Conservation (phyloP, 2,888 invertebrate species). For the Nymphalis c-album region DNA sequence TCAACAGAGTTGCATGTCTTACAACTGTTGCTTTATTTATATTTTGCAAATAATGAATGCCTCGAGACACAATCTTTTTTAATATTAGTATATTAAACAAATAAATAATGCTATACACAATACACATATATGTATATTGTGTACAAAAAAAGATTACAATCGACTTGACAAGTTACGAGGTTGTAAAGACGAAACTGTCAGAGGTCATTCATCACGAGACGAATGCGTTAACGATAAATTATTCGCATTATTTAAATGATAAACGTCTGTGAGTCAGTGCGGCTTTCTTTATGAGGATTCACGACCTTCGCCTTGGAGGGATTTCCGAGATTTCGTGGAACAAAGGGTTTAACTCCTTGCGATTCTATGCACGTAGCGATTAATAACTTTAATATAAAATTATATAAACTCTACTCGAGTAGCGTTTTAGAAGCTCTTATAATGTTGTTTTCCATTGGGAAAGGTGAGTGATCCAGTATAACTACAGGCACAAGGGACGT, state of each 20-base stretch:
- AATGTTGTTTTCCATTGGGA: no score
- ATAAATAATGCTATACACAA: no score
- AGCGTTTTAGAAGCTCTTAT: no score
- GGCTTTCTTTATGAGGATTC: constrained; percentile 36
- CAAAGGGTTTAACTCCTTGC: constrained; percentile 15
- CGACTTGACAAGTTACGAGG: neutral
- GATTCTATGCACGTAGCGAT: constrained; percentile 12
- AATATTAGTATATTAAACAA: no score
- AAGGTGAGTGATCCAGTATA: no score
- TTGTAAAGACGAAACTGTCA: neutral
- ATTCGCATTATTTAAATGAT: constrained; percentile 18
- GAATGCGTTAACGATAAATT: constrained; percentile 6
- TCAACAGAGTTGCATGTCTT: no score
- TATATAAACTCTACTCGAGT: neutral
- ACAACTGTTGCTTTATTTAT: no score
- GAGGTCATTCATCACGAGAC: neutral
- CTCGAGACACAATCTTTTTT: no score
- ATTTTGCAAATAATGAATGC: no score
- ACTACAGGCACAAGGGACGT: no score
- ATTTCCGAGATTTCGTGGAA: constrained; percentile 25
- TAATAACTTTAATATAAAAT: neutral
- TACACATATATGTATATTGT: no score
- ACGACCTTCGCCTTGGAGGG: constrained; percentile 25
- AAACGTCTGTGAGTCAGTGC: constrained; percentile 28
- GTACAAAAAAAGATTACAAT: neutral